Conservation (phyloP, 2,113 vertebrate genomes). For the Pseudolaguvia tuberculata region DNA sequence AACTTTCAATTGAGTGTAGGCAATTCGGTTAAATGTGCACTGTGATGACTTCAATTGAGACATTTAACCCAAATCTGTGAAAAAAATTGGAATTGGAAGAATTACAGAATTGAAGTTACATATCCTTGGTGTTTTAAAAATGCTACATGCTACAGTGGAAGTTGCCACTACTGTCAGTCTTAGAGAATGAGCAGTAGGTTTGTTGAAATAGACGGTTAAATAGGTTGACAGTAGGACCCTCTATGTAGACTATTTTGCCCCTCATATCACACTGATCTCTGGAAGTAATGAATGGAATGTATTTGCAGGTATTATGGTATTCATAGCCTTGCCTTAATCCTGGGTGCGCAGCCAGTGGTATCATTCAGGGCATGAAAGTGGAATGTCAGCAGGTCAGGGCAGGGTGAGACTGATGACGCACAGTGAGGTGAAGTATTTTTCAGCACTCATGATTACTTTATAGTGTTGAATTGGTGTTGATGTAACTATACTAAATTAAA, state of each 20-base stretch:
- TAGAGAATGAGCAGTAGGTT: neutral
- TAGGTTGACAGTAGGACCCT: conserved; percentile 37
- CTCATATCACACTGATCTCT: too few species aligned
- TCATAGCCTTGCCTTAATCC: conserved; percentile 25
- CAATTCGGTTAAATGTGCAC: too few species aligned
- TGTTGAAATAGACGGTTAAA: conserved; percentile 43
- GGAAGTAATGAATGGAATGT: conserved; percentile 26
- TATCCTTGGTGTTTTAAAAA: too few species aligned
- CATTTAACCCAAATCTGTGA: too few species aligned
- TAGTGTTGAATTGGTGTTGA: conserved; percentile 7
- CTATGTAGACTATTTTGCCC: conserved; percentile 31
- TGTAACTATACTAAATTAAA: neutral
- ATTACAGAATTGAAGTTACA: too few species aligned
- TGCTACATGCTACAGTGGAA: too few species aligned
- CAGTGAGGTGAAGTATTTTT: conserved; percentile 34
- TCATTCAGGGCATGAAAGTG: conserved; percentile 30
- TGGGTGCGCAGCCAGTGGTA: conserved; percentile 4
- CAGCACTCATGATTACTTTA: conserved; percentile 24
- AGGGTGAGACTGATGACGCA: conserved; percentile 38
- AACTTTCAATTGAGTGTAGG: too few species aligned
- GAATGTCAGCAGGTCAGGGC: conserved; percentile 34
- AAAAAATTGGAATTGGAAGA: too few species aligned
- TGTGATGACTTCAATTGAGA: too few species aligned
- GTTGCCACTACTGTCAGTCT: neutral
- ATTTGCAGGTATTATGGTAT: conserved; percentile 31